Evolutionary conservation across 2,113 vertebrate genomes (phyloP).

Genomic region (Regulus satrapa): DNA sequence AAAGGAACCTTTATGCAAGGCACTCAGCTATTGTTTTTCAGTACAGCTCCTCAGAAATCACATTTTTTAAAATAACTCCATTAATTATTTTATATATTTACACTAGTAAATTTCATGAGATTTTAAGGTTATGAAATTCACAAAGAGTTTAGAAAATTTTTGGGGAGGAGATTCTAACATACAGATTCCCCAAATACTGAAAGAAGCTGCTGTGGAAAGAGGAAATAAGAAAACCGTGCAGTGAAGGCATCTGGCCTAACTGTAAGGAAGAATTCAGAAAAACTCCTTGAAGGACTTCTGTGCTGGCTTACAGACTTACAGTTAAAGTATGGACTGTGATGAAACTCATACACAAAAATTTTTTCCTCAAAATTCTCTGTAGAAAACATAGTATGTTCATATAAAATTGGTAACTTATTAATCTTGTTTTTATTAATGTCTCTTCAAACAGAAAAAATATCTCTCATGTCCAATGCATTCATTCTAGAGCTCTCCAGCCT

Average conservation of each 20-base stretch:
- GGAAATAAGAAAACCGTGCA: not conserved
- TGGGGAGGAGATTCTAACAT: not conserved
- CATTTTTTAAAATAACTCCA: not conserved
- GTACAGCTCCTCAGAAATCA: not conserved
- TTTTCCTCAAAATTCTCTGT: conserved; percentile 5
- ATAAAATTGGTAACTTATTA: not conserved
- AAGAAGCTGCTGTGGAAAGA: not conserved
- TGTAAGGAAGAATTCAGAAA: not conserved
- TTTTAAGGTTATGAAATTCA: not conserved
- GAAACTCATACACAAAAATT: not conserved
- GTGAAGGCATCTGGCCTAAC: not conserved
- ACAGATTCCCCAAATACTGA: not conserved
- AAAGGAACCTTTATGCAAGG: not conserved
- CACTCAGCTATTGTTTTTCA: not conserved
- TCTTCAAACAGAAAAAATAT: not conserved
- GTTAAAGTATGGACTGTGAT: not conserved
- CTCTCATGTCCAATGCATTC: not conserved
- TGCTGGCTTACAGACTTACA: not conserved
- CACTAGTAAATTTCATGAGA: not conserved
- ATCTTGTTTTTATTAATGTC: not conserved
- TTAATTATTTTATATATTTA: not conserved
- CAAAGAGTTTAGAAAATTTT: not conserved
- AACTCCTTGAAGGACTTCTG: not conserved
- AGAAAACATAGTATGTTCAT: not conserved
- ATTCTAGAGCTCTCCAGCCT: not conserved